A percentile compares a stretch with the other conserved stretches of the same genome.
Conservation (phyloP, 2,797 vertebrate species). For the Gallinago solitaria region DNA sequence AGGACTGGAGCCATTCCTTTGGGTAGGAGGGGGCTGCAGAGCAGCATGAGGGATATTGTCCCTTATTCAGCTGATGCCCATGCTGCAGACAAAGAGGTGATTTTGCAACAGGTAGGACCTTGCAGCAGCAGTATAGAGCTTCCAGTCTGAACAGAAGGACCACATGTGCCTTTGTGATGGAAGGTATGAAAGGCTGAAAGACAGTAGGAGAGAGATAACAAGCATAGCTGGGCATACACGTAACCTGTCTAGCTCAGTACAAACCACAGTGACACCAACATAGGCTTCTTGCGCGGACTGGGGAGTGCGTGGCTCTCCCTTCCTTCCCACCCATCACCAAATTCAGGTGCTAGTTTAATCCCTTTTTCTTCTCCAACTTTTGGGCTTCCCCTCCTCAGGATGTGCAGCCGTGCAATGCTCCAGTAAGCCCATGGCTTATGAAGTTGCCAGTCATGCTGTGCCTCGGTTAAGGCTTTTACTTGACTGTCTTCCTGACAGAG, state of each 20-base stretch:
- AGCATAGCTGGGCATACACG: not conserved
- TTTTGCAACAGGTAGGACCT: not conserved
- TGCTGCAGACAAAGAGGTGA: not conserved
- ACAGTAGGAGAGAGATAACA: not conserved
- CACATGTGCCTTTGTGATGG: not conserved
- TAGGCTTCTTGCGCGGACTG: not conserved
- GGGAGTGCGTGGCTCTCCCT: accelerated
- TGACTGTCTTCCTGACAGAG: slow-evolving; percentile 27
- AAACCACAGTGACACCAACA: not conserved
- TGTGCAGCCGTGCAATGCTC: not conserved
- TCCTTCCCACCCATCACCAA: not conserved
- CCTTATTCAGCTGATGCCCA: not conserved
- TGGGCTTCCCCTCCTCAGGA: not conserved
- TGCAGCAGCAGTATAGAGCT: not conserved
- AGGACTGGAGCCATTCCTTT: not conserved
- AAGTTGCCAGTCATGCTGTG: not conserved
- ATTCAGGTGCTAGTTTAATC: not conserved
- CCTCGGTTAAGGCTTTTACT: slow-evolving; percentile 22
- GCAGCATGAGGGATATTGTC: not conserved
- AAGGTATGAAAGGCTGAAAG: not conserved
- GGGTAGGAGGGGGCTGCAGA: not conserved
- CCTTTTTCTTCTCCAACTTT: not conserved
- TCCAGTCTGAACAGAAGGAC: not conserved
- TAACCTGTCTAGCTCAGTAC: not conserved
- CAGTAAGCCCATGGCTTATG: not conserved